Conservation (phyloP, 2,797 vertebrate species). For the Vespertilio murinus region DNA sequence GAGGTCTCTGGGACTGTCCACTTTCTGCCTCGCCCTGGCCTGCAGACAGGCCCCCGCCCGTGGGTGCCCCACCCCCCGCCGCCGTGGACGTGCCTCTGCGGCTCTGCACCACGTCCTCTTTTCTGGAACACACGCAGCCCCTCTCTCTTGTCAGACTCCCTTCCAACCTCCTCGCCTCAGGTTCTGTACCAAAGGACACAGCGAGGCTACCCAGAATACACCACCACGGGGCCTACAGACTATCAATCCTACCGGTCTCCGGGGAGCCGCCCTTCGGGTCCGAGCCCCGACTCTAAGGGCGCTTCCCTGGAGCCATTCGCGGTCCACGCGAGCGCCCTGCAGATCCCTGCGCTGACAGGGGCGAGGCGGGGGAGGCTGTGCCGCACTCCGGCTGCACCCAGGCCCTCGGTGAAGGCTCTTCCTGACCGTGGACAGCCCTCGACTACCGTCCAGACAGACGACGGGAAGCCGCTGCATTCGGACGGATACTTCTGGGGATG, state of each 20-base stretch:
- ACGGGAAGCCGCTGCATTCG: too few species aligned
- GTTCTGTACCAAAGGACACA: neutral
- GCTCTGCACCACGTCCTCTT: neutral
- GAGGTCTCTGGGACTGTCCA: neutral
- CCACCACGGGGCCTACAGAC: neutral
- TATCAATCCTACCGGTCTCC: too few species aligned
- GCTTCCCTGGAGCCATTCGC: neutral
- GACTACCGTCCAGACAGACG: neutral
- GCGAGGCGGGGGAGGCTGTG: neutral
- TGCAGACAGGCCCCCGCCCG: neutral
- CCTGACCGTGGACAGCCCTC: neutral
- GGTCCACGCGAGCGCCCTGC: neutral
- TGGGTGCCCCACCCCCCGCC: too few species aligned
- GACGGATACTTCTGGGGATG: too few species aligned
- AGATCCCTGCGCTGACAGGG: neutral
- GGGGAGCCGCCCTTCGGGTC: neutral
- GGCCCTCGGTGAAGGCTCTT: neutral
- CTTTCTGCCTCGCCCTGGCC: neutral
- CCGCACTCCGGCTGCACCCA: neutral
- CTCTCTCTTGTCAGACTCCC: too few species aligned
- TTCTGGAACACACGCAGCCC: neutral
- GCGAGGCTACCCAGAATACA: neutral
- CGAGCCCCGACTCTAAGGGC: neutral
- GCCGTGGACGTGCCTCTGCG: neutral
- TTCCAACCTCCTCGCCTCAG: neutral